Evolutionary conservation across 2,888 invertebrate species (phyloP).

Genomic region (Microplitis deprimator): DNA sequence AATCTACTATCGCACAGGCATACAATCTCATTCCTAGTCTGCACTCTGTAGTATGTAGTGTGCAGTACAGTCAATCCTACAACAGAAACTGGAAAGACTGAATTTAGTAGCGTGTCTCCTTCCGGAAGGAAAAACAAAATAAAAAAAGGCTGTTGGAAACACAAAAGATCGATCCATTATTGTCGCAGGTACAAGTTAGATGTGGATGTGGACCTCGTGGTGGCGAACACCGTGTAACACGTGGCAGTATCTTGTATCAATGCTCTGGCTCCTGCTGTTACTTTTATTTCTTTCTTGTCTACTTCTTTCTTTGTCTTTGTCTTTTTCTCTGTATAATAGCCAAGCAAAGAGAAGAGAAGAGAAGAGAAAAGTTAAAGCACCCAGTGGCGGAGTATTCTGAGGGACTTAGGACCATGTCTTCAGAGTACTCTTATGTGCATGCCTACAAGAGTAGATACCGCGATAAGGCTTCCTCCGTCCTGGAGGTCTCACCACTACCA

Average conservation of each 20-base stretch:
- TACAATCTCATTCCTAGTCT: neutral
- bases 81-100: neutral
- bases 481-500: constrained; percentile 64
- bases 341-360: constrained; percentile 36
- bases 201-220: constrained; percentile 61
- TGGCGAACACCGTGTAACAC: constrained; percentile 71
- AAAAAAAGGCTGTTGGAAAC: constrained; percentile 17
- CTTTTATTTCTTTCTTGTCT: constrained; percentile 52
- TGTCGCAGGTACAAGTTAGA: constrained; percentile 54
- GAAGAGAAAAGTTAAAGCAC: constrained; percentile 25
- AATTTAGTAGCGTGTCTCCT: neutral
- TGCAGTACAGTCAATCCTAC: neutral
- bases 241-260: constrained; percentile 71
- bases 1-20: constrained; percentile 33
- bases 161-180: constrained; percentile 54
- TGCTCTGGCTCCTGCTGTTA: constrained; percentile 65
- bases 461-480: constrained; percentile 63
- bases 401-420: constrained; percentile 50
- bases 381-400: constrained; percentile 38
- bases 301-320: constrained; percentile 51
- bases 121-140: constrained; percentile 3
- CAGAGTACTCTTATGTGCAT: constrained; percentile 56
- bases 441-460: constrained; percentile 68
- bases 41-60: neutral
- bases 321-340: constrained; percentile 21